These are phyloP conservation scores for Colostygia pectinataria DNA, from an alignment of 2,888 invertebrate species.

Conservation along the genomic window DNA sequence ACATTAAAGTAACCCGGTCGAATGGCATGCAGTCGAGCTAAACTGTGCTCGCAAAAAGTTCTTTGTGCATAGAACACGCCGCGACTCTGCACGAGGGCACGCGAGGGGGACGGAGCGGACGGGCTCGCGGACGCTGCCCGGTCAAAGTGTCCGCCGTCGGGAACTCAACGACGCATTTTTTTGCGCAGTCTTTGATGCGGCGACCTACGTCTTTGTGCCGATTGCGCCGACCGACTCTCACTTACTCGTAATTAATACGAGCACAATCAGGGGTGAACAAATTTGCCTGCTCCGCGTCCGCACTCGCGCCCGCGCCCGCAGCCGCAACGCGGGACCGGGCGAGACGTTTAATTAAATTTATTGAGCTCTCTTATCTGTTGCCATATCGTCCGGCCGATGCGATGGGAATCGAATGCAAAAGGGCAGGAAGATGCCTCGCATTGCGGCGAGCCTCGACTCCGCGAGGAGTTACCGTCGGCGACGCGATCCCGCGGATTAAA, in stretches of 20 bases:
- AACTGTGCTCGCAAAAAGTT: conserved; percentile 19
- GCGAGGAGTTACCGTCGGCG: conserved; percentile 53
- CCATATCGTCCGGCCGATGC: conserved; percentile 55
- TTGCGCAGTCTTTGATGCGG: conserved; percentile 41
- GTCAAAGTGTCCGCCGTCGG: conserved; percentile 23
- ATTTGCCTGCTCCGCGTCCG: conserved; percentile 55
- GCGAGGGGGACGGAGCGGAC: neutral
- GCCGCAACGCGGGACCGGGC: conserved; percentile 16
- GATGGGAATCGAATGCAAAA: conserved; percentile 68
- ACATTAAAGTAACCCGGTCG: conserved; percentile 12
- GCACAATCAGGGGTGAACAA: conserved; percentile 63
- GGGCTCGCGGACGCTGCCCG: conserved; percentile 15
- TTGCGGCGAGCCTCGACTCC: conserved; percentile 43
- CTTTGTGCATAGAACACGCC: conserved; percentile 12
- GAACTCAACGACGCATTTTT: conserved; percentile 36
- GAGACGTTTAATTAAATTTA: conserved; percentile 78
- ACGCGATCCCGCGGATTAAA: conserved; percentile 36
- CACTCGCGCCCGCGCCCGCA: conserved; percentile 25
- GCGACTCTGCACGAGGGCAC: neutral
- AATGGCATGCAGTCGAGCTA: conserved; percentile 18
- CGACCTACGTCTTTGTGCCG: conserved; percentile 52
- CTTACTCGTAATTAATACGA: conserved; percentile 71
- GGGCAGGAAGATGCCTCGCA: conserved; percentile 61
- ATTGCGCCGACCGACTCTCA: conserved; percentile 39
- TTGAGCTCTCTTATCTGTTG: conserved; percentile 65